These are phyloP conservation scores for Sigmodon hispidus DNA, from an alignment of 2,113 vertebrate genomes.

Conservation along the genomic window DNA sequence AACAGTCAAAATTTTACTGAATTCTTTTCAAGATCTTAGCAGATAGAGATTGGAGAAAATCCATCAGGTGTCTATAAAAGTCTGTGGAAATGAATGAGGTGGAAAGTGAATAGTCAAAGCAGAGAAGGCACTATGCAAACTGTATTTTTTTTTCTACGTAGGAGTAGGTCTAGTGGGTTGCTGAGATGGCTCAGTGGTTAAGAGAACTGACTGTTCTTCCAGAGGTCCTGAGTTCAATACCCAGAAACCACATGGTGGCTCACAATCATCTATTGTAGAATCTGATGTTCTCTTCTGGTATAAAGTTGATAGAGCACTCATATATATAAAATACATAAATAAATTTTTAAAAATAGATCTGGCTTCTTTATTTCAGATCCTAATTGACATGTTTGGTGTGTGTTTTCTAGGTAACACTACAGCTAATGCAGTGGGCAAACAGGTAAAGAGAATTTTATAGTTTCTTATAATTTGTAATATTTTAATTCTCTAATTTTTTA, in stretches of 20 bases:
- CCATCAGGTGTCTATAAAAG: neutral
- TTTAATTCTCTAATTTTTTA: neutral
- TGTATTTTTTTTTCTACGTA: neutral
- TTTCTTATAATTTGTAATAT: neutral
- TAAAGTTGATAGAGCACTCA: too few relatives aligned
- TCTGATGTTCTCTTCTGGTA: too few relatives aligned
- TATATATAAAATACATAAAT: too few relatives aligned
- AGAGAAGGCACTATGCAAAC: neutral
- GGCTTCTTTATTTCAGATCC: neutral
- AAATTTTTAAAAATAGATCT: neutral
- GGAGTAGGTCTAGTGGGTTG: too few relatives aligned
- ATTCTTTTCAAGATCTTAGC: neutral
- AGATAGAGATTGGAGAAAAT: neutral
- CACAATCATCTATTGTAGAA: too few relatives aligned
- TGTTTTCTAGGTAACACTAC: slow-evolving; percentile 66
- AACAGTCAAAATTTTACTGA: neutral
- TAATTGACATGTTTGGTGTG: slow-evolving; percentile 15
- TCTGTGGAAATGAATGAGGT: neutral
- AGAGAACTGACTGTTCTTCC: too few relatives aligned
- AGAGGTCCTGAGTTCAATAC: too few relatives aligned
- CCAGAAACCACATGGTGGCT: too few relatives aligned
- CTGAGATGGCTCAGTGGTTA: too few relatives aligned
- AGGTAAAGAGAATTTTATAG: slow-evolving; percentile 63
- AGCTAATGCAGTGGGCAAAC: neutral
- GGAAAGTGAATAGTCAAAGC: neutral